Percentiles rank a stretch among this genome's conserved stretches.
These are phyloP conservation scores for Cryptocephalus primarius DNA, from an alignment of 2,888 invertebrate genomes.

Conservation along the genomic window DNA sequence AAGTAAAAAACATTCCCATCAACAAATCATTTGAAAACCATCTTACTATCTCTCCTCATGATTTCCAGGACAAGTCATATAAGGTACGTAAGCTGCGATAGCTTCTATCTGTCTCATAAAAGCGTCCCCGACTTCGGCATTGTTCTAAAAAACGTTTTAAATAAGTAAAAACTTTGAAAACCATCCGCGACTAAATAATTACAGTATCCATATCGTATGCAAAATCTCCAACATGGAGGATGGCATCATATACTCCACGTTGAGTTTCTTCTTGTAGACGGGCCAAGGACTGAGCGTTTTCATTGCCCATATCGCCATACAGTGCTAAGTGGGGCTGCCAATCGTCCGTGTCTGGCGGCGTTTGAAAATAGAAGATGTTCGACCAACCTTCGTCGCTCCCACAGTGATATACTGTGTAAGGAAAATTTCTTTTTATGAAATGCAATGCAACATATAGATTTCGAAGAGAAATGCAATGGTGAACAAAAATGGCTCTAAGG, in stretches of 20 bases:
- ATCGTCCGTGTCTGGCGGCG: constrained; percentile 51
- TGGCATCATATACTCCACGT: constrained; percentile 67
- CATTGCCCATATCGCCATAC: constrained; percentile 91
- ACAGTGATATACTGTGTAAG: constrained; percentile 59
- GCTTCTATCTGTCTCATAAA: constrained; percentile 90
- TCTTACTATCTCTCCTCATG: constrained; percentile 53
- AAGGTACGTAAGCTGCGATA: constrained; percentile 81
- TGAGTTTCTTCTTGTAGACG: constrained; percentile 78
- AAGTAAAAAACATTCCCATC: no score
- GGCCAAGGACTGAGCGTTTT: constrained; percentile 78
- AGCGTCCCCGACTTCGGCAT: constrained; percentile 77
- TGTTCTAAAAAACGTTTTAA: constrained; percentile 36
- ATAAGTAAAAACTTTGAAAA: neutral
- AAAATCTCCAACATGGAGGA: constrained; percentile 90
- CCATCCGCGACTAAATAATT: constrained; percentile 24
- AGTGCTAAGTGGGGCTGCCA: constrained; percentile 79
- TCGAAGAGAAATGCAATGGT: no score
- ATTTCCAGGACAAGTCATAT: constrained; percentile 89
- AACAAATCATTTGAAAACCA: neutral
- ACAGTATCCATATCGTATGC: constrained; percentile 85
- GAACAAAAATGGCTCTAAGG: no score
- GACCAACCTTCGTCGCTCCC: constrained; percentile 80
- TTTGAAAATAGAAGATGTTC: constrained; percentile 61
- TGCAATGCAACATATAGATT: no score
- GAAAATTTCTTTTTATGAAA: neutral